Conservation (phyloP, 2,797 vertebrate species). For the Petrocephalus schoutedeni region DNA sequence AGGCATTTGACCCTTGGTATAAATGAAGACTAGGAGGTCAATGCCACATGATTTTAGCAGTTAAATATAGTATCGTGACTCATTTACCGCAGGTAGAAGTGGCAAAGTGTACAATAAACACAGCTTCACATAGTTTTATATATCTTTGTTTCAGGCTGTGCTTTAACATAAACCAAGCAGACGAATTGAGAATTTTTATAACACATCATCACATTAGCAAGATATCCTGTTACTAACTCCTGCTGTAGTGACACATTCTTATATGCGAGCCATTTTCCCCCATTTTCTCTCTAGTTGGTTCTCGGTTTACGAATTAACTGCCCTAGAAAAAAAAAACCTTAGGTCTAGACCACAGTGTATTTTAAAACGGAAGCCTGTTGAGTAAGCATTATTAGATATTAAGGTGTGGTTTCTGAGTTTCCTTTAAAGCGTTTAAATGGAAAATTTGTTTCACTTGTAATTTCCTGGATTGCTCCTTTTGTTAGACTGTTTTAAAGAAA, state of each 20-base stretch:
- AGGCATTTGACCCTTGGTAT: not conserved
- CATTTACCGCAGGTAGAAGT: not conserved
- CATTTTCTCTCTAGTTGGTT: not conserved
- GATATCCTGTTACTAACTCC: not conserved
- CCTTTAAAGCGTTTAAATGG: not conserved
- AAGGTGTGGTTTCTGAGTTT: not conserved
- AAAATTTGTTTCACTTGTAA: not conserved
- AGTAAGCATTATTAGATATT: not conserved
- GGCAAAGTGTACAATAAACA: not conserved
- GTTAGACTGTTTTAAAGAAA: not conserved
- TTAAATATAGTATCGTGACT: not conserved
- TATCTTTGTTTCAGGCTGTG: not conserved
- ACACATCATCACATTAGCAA: not conserved
- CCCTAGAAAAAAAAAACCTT: not conserved
- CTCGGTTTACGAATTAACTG: not conserved
- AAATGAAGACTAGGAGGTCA: not conserved
- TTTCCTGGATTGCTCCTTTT: not conserved
- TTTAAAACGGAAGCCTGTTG: not conserved
- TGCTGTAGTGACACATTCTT: not conserved
- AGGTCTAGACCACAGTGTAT: not conserved
- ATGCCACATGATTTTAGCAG: not conserved
- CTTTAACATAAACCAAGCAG: not conserved
- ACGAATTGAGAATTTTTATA: not conserved
- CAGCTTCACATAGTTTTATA: not conserved
- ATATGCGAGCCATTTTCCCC: not conserved